Evolutionary conservation across 2,888 invertebrate genomes (phyloP), one percentile per base, ranked within the genome.

Genomic region (Eristalis tenax): DNA sequence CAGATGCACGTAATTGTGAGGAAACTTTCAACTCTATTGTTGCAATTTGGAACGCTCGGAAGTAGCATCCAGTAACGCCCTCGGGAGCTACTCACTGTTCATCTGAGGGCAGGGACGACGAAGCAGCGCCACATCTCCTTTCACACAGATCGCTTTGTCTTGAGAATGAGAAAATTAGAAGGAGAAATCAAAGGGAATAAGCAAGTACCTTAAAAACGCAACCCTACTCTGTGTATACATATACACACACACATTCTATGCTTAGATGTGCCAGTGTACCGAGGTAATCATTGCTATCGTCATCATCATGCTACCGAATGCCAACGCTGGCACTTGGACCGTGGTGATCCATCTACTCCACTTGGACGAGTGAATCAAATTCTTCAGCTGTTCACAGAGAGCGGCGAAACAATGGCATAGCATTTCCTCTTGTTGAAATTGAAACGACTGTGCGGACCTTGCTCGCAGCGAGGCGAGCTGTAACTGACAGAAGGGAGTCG

Each of bases 281-380:
- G 70, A 78, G 83, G 78, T 83, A 86, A 83, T 86, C 86, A 87
- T 87, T 83, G 71, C 63, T 65, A 71, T 74, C 76, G 64, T 73
- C 64, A 74, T 75, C 74, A 66, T 78, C 69, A 32, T 82, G 43
- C 22, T 57, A 40, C 50, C 23, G 50, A 28, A 32, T 69, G 35
- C 23, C 68, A 23, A 50, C 56, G 66, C 70, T 40, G 23, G 70
- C 28, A 66, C 38, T 76, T 75, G 40, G 71, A 70, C 77, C 70
- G 22, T 73, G 74, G 83, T 87, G 75, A 87, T 87, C 79, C 83
- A 87, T 87, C 83, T 80, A 79, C 79, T 76, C 75, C 59, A 64
- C 71, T 76, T 79, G 73, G 79, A 32, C 76, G 61, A 83, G 70
- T 68, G 59, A 83, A 87, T 87, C 73, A 79, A 87, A 87, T 87